Percentiles rank a stretch among this genome's conserved stretches.
These are phyloP conservation scores for Hemaris fuciformis DNA, from an alignment of 2,888 invertebrate species.

Conservation along the genomic window DNA sequence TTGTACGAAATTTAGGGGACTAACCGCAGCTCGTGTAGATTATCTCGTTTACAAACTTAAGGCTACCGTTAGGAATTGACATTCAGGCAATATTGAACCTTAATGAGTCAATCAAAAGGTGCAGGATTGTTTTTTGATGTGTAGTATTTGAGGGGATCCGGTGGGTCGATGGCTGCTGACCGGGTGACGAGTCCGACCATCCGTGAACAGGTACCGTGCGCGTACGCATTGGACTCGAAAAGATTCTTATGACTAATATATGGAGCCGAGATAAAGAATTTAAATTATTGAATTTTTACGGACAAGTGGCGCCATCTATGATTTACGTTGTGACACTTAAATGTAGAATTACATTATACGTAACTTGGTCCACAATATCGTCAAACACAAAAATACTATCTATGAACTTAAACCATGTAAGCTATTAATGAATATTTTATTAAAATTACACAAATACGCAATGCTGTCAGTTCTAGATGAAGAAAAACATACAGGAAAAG, in stretches of 20 bases:
- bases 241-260: neutral
- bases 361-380: no score
- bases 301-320: neutral
- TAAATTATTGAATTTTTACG: neutral
- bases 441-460: no score
- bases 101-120: slow-evolving; percentile 22
- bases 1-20: slow-evolving; percentile 56
- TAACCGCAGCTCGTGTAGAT: slow-evolving; percentile 63
- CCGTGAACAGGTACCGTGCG: slow-evolving; percentile 63
- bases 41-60: slow-evolving; percentile 22
- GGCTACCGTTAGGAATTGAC: slow-evolving; percentile 1
- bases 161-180: slow-evolving; percentile 48
- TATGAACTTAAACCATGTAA: no score
- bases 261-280: neutral
- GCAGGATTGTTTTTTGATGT: slow-evolving; percentile 18
- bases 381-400: no score
- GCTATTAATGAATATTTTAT: no score
- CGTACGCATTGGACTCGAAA: slow-evolving; percentile 31
- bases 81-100: slow-evolving; percentile 23
- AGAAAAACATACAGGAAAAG: no score
- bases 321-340: neutral
- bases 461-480: no score
- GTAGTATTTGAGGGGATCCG: slow-evolving; percentile 45
- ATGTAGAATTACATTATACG: no score
- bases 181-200: slow-evolving; percentile 65